phyloP scores from a whole-genome alignment of 2,888 invertebrate species.

The Dicyrtomina minuta region DNA sequence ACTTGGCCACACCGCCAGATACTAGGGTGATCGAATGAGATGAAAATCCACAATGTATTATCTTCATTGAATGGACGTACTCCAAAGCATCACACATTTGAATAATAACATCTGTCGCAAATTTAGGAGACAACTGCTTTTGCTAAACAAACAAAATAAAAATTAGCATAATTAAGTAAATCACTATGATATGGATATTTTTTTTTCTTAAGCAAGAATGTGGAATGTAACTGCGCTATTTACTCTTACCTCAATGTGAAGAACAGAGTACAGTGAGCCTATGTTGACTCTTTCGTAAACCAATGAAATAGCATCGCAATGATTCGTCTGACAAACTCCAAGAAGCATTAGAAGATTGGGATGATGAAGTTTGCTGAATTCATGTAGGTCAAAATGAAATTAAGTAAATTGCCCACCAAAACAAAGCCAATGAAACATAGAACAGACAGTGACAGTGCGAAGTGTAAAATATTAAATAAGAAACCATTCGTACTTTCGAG shows the following conservation, averaged over 20 bases:
- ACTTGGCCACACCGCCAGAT: constrained; percentile 56
- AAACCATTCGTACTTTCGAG: constrained; percentile 55
- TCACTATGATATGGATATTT: not conserved
- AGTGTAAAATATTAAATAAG: no score
- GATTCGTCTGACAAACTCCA: constrained; percentile 57
- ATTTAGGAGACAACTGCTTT: constrained; percentile 34
- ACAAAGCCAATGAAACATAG: no score
- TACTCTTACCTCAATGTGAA: constrained; percentile 54
- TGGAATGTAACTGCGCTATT: not conserved
- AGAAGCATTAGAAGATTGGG: constrained; percentile 57
- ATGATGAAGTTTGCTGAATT: constrained; percentile 46
- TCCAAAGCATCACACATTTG: constrained; percentile 58
- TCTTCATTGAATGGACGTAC: constrained; percentile 57
- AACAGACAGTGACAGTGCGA: no score
- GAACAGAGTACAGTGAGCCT: constrained; percentile 57
- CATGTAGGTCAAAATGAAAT: constrained; percentile 21
- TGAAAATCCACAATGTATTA: constrained; percentile 58
- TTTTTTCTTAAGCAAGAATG: not conserved
- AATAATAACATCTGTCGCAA: constrained; percentile 37
- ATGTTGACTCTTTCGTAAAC: constrained; percentile 58
- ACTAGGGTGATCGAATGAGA: constrained; percentile 59
- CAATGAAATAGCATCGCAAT: constrained; percentile 57
- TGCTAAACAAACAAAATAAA: constrained; percentile 15
- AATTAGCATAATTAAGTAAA: not conserved
- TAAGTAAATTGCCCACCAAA: not conserved